Percentiles rank a stretch among this genome's conserved stretches.
phyloP scores from a whole-genome alignment of 2,113 vertebrate genomes.

The Marmota monax region DNA sequence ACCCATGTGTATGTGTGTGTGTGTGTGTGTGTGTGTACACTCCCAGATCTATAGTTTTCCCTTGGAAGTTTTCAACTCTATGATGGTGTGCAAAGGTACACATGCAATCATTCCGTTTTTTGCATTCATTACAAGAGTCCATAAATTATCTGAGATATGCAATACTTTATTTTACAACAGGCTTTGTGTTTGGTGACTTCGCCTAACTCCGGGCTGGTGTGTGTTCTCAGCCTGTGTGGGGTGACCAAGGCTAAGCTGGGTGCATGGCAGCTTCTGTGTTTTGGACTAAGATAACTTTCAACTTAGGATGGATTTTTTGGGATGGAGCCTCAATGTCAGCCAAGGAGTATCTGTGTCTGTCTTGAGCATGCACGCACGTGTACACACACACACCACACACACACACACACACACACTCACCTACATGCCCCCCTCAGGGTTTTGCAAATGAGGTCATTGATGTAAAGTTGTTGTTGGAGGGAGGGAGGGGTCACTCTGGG shows the following conservation, averaged over 20 bases:
- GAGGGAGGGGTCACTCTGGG: background rate
- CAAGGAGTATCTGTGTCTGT: background rate
- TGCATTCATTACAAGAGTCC: background rate
- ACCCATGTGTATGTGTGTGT: background rate
- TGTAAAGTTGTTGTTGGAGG: background rate
- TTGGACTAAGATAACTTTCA: no score
- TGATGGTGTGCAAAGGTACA: background rate
- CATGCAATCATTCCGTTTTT: background rate
- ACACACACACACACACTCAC: no score
- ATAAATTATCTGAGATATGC: background rate
- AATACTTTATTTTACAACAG: background rate
- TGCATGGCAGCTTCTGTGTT: no score
- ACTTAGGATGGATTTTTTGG: no score
- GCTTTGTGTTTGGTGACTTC: background rate
- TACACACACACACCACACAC: no score
- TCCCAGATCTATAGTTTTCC: background rate
- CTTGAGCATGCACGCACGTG: accelerated
- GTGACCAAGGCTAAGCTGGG: background rate
- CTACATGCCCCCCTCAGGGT: no score
- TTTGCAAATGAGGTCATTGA: background rate
- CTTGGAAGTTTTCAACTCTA: background rate
- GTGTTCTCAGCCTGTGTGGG: background rate
- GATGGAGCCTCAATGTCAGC: no score
- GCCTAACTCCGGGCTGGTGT: background rate
- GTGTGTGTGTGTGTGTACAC: background rate